These are phyloP conservation scores for Syrmaticus mikado DNA, from an alignment of 2,113 vertebrate genomes.

Conservation along the genomic window DNA sequence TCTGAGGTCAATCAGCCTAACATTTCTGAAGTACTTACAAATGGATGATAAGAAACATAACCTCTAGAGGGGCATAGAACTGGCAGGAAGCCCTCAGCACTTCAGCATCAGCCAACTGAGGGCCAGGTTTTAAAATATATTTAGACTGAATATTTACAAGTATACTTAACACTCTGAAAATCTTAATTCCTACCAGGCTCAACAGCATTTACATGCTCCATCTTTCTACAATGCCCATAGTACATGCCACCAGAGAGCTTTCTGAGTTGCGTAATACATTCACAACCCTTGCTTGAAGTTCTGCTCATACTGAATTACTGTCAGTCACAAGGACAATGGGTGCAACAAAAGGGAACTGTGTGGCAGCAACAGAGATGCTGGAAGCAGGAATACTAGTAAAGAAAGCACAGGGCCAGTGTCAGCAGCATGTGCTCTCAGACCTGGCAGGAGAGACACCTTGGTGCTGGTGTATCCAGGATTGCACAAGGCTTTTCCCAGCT, in stretches of 20 bases:
- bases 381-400: neutral
- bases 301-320: neutral
- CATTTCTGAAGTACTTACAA: neutral
- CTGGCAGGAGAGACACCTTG: neutral
- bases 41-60: neutral
- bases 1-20: neutral
- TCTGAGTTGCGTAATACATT: neutral
- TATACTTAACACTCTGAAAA: neutral
- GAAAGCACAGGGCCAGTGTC: neutral
- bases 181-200: neutral
- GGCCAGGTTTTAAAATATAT: neutral
- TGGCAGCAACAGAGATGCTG: neutral
- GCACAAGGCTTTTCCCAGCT: neutral
- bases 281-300: neutral
- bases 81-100: neutral
- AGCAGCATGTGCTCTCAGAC: neutral
- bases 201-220: neutral
- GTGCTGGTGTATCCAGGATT: neutral
- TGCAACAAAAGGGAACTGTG: accelerated
- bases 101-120: neutral
- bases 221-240: neutral
- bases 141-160: neutral
- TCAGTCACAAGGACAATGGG: neutral
- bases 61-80: neutral
- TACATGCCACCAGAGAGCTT: neutral